Evolutionary conservation across 1,140 invertebrate species (phyloP).

Genomic region (Formica exsecta): DNA sequence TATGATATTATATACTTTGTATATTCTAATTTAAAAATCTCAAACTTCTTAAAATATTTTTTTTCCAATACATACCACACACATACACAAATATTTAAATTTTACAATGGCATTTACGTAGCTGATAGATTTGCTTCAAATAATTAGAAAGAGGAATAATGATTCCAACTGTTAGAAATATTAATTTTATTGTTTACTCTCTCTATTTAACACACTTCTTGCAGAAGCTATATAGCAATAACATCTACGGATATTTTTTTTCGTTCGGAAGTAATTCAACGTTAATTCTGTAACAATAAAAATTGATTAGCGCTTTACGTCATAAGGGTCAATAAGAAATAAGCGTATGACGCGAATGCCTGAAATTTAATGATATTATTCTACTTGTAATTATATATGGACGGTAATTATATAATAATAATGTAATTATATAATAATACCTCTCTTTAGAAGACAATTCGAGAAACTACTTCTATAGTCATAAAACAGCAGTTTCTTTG

Average conservation of each 20-base stretch:
- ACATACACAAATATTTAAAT: not conserved
- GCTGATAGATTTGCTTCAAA: not conserved
- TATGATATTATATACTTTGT: not conserved
- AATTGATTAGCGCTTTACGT: not conserved
- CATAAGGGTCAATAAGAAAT: not conserved
- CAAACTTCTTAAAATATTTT: not conserved
- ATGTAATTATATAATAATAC: not conserved
- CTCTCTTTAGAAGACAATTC: not conserved
- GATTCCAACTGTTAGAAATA: not conserved
- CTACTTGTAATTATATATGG: not conserved
- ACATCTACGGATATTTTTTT: not conserved
- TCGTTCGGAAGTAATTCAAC: not conserved
- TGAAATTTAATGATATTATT: not conserved
- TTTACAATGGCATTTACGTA: not conserved
- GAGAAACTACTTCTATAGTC: not conserved
- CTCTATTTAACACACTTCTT: not conserved
- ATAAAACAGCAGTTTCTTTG: not conserved
- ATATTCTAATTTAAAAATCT: not conserved
- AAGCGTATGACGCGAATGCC: not conserved
- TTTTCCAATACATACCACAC: not conserved
- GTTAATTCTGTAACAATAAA: conserved; percentile 28
- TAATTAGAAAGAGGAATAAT: not conserved
- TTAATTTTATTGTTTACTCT: not conserved
- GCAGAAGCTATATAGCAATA: not conserved
- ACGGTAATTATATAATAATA: not conserved